Evolutionary conservation across 2,888 invertebrate genomes (phyloP), one percentile per base, ranked within the genome.

Genomic region (Pyrrhosoma nymphula): DNA sequence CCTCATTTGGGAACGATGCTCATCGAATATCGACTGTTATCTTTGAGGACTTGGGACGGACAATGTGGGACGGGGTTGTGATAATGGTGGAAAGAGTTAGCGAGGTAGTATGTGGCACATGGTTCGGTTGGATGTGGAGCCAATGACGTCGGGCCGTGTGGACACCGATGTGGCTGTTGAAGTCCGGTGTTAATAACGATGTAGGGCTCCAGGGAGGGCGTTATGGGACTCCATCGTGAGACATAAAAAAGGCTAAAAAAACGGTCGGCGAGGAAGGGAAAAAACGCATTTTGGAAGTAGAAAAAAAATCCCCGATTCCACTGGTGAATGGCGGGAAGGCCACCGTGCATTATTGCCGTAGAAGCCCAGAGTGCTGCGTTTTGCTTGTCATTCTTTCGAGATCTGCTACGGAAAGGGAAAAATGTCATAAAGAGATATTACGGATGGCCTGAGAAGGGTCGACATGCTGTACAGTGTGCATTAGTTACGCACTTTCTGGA

Each of bases 141-240:
- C 82, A 82, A 35, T 82, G 82, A 23, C 26, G 12, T 2, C n/a
- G 14, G 35, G n/a, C 35, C 35, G 30, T 82, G 35, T 26, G 69
- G 69, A 69, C 8, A 56, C 26, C 26, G 56, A 56, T 39, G n/a
- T 55, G 20, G 35, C 82, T 26, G 82, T 56, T 56, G 89, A 56
- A 89, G 55, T 89, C 89, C 89, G 89, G 55, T 55, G 89, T 89
- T 89, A 89, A 89, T 89, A 55, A 89, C 89, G 89, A 89, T 89
- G 89, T 26, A 89, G 89, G 89, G 89, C 75, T 75, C n/a, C 75
- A 30, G 75, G 6, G 82, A 26, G 69, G 69, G 26, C 69, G 82
- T 35, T 82, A 82, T 82, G 82, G 82, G 82, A 18, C 16, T 16
- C 47, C 47, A 55, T 8, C 14, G 89, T 47, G 20, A 56, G 39